Evolutionary conservation across 2,797 vertebrate species (phyloP).

Genomic region (Schizopygopsis malacanthus): DNA sequence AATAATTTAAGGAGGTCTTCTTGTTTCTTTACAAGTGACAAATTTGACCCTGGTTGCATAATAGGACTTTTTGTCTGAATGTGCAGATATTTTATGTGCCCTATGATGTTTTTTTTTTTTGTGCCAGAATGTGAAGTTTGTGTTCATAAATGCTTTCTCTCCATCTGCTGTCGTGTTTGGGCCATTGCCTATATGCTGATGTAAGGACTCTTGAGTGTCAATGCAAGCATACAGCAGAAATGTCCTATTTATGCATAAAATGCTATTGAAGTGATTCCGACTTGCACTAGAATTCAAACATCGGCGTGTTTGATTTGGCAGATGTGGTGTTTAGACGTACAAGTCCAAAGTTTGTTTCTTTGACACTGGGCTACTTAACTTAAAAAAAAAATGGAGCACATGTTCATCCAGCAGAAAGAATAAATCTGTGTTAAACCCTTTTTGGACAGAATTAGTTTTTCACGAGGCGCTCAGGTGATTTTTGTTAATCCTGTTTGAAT

Average conservation of each 20-base stretch:
- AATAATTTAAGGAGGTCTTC: constrained; percentile 46
- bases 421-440: background rate
- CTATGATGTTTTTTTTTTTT: background rate
- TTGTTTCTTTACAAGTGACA: constrained; percentile 1
- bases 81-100: background rate
- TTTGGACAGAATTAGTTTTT: background rate
- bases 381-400: too few relatives aligned
- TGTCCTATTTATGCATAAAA: background rate
- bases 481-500: background rate
- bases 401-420: background rate
- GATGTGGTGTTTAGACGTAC: background rate
- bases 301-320: background rate
- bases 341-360: background rate
- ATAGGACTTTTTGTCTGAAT: background rate
- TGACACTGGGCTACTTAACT: background rate
- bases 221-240: background rate
- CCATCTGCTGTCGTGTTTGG: background rate
- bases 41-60: background rate
- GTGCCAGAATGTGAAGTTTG: background rate
- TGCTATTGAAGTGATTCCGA: background rate
- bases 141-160: background rate
- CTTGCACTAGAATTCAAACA: background rate
- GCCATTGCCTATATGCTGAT: background rate
- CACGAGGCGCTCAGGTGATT: background rate
- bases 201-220: background rate